Base-by-base conservation (phyloP, 2,797 vertebrate species). In the Trichosurus vulpecula region DNA sequence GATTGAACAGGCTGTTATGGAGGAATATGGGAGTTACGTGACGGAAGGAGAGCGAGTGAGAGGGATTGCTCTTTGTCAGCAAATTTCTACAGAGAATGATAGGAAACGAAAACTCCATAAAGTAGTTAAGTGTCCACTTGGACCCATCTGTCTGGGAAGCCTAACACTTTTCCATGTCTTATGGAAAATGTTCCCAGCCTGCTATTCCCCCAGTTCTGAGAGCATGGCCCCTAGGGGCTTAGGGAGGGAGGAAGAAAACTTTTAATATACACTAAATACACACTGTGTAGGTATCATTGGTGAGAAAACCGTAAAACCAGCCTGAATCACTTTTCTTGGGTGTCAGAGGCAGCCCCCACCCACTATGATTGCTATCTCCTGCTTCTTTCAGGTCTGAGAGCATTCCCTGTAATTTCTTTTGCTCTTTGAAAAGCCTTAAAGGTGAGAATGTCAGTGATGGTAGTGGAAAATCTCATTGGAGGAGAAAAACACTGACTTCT, bases 201-300 rank as follows among this genome's bases (percentile, higher is more conserved):
- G 6, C 90, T 54, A 53, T 53, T 90, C 90, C 90, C 90, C 74
- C 81, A 31, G 2, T 12, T 87, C 89, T 25, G 0, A 1, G 6
- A 54, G 87, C 16, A 29, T 19, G 35, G 27, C n/a, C 35, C 4
- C 0, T 0, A 0, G 47, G 35, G 52, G 9, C 0, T 55, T 25
- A 10, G 89, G 91, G 55, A 53, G 41, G 92, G 41, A 16, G 30
- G 4, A 4, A 19, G 54, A 54, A 74, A 29, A 27, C 6, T 90
- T 90, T 90, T 90, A 41, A 0, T 3, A 47, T 19, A 52, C n/a
- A 3, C 25, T 52, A 22, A 61, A 89, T 87, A 91, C 29, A 12
- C 6, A 47, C 53, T 13, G 52, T 10, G 25, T 30, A 52, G 22
- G 47, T 51, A 9, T 52, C 61, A 22, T 8, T 25, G 56, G 35